These are phyloP conservation scores for Thripadectes ignobilis DNA, from an alignment of 2,797 vertebrate species.

Conservation along the genomic window DNA sequence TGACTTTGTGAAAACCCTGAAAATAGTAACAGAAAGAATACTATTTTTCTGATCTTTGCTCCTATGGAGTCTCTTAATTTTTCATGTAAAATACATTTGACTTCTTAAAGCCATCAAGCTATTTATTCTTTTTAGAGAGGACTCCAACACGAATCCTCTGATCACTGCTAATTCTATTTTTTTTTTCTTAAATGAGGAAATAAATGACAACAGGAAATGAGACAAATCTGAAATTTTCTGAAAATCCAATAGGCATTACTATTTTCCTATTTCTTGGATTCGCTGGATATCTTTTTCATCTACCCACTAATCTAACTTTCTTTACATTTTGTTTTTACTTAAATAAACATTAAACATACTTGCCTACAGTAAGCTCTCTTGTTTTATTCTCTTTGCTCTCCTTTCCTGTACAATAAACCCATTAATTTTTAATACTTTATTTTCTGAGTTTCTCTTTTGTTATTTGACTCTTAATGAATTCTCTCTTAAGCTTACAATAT, in stretches of 20 bases:
- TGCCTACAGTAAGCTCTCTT: conserved; percentile 60
- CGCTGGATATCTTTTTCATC: conserved; percentile 38
- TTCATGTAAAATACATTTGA: conserved; percentile 27
- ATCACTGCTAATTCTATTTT: conserved; percentile 26
- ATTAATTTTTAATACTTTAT: conserved; percentile 73
- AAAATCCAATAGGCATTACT: conserved; percentile 38
- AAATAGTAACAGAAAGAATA: not conserved
- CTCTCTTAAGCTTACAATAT: conserved; percentile 66
- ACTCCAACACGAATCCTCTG: conserved; percentile 4
- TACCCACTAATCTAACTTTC: conserved; percentile 52
- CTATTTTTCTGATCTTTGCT: not conserved
- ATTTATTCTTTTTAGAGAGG: not conserved
- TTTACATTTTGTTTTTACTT: conserved; percentile 69
- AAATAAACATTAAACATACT: conserved; percentile 68
- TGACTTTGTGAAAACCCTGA: not conserved
- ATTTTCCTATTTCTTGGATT: conserved; percentile 31
- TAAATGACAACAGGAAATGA: not conserved
- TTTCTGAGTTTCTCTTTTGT: conserved; percentile 67
- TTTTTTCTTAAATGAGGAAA: not conserved
- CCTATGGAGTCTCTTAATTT: not conserved
- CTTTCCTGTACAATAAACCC: conserved; percentile 52
- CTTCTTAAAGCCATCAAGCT: not conserved
- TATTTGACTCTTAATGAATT: conserved; percentile 69
- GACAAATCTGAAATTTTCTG: conserved; percentile 29
- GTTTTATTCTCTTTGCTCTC: conserved; percentile 71